Conservation (phyloP, 2,797 vertebrate genomes). For the Clarias laeviceps region DNA sequence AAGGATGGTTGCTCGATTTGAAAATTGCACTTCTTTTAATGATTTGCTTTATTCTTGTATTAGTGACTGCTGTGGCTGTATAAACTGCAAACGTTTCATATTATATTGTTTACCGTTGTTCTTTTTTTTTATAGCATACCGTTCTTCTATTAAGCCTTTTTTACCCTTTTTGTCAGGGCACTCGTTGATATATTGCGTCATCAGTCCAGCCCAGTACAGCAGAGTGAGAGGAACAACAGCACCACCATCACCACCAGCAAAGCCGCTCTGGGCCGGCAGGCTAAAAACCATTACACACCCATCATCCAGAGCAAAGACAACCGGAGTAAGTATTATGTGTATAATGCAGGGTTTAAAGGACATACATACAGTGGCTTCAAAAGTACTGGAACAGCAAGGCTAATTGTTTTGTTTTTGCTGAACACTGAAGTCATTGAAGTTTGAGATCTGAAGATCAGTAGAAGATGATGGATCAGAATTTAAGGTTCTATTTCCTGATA, state of each 20-base stretch:
- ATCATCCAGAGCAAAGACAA: constrained; percentile 83
- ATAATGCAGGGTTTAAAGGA: background rate
- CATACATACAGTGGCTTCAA: background rate
- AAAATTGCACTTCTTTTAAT: background rate
- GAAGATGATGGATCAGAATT: background rate
- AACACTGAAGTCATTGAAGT: background rate
- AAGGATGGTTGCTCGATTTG: background rate
- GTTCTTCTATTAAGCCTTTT: background rate
- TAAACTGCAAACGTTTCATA: background rate
- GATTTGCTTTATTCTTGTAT: background rate
- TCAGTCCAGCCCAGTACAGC: constrained; percentile 83
- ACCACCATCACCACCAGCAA: constrained; percentile 73
- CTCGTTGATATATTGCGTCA: constrained; percentile 90
- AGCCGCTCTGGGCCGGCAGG: constrained; percentile 70
- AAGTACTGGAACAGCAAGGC: background rate
- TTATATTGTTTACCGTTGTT: no score
- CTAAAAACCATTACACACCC: constrained; percentile 85
- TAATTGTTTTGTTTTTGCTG: background rate
- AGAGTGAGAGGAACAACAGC: constrained; percentile 83
- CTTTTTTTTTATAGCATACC: no score
- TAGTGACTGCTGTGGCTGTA: background rate
- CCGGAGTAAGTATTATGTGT: constrained; percentile 79
- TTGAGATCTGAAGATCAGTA: background rate
- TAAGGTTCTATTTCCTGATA: background rate
- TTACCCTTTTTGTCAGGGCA: constrained; percentile 70